Evolutionary conservation across 2,113 vertebrate genomes (phyloP).

Genomic region (Donacobius atricapilla): DNA sequence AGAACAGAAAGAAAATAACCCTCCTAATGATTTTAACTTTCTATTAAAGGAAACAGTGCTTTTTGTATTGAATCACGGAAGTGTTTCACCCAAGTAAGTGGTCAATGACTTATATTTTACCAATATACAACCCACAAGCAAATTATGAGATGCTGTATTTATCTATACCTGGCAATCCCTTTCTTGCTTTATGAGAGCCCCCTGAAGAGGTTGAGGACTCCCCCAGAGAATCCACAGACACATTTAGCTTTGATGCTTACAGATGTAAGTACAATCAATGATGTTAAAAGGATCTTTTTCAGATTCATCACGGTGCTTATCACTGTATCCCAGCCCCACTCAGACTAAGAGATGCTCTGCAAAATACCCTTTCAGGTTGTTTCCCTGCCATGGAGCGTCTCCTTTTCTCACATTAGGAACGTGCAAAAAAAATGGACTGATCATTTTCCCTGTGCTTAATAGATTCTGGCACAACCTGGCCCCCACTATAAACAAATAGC

Average conservation of each 20-base stretch:
- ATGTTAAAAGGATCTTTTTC: neutral
- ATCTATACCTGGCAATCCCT: neutral
- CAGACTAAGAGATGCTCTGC: neutral
- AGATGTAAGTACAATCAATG: neutral
- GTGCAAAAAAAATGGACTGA: neutral
- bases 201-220: neutral
- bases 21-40: neutral
- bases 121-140: neutral
- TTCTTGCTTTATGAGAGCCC: neutral
- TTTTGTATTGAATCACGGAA: neutral
- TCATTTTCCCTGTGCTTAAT: slow-evolving; percentile 3
- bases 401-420: neutral
- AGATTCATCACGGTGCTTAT: neutral
- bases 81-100: neutral
- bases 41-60: neutral
- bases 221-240: neutral
- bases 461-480: slow-evolving; percentile 42
- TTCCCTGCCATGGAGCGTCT: neutral
- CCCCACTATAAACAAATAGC: slow-evolving; percentile 39
- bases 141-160: neutral
- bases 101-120: neutral
- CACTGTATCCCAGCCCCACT: neutral
- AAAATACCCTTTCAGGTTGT: neutral
- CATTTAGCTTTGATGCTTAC: neutral
- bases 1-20: neutral